Percentiles rank a stretch among this genome's conserved stretches.
Conservation (phyloP, 2,888 invertebrate species). For the Prenolepis imparis region DNA sequence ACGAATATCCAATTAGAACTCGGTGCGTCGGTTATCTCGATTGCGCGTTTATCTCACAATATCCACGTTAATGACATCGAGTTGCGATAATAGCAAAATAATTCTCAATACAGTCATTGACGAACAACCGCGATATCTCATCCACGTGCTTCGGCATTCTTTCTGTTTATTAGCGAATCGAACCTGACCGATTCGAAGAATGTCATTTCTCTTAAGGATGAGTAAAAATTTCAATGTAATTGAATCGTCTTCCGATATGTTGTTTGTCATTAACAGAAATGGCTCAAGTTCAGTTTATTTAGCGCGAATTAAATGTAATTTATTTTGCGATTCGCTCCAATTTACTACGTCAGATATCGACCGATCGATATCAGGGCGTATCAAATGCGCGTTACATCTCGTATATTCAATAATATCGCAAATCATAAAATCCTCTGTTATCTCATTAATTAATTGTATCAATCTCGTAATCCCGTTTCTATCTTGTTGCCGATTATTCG, state of each 20-base stretch:
- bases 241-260: neutral
- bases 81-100: conserved; percentile 64
- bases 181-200: neutral
- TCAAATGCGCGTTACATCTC: conserved; percentile 33
- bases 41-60: conserved; percentile 65
- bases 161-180: conserved; percentile 19
- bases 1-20: conserved; percentile 36
- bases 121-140: conserved; percentile 7
- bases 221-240: conserved; percentile 2
- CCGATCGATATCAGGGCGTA: conserved; percentile 57
- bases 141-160: conserved; percentile 13
- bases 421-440: conserved; percentile 29
- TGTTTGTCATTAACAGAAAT: neutral
- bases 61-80: conserved; percentile 65
- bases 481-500: neutral
- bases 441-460: conserved; percentile 63
- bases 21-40: conserved; percentile 33
- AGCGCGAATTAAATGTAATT: conserved; percentile 62
- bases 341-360: conserved; percentile 53
- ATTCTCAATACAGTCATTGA: conserved; percentile 48
- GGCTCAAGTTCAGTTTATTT: conserved; percentile 60
- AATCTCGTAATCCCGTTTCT: neutral
- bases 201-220: neutral
- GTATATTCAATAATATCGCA: conserved; percentile 49
- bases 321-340: conserved; percentile 42